phyloP scores from a whole-genome alignment of 2,797 vertebrate species.

The Echiichthys vipera region DNA sequence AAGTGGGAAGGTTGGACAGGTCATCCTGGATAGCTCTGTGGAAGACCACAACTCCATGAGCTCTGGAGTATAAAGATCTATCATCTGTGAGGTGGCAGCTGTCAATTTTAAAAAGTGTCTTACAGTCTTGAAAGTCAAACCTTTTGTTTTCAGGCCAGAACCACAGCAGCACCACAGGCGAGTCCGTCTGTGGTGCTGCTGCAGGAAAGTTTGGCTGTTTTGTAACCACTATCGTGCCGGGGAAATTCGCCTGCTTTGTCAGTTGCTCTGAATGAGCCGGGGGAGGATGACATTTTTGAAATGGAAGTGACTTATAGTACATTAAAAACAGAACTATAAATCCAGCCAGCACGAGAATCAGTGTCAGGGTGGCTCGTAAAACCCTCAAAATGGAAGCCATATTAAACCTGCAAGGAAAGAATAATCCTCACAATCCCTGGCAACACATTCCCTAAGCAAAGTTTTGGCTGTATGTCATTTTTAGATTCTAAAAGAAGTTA shows the following conservation, averaged over 20 bases:
- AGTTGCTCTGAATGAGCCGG: fast-evolving
- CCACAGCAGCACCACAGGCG: slow-evolving; percentile 89
- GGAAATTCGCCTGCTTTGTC: not conserved
- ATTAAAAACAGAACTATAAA: slow-evolving; percentile 30
- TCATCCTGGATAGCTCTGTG: slow-evolving; percentile 88
- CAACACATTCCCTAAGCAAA: not conserved
- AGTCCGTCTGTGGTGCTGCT: slow-evolving; percentile 10
- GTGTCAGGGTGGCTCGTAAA: not conserved
- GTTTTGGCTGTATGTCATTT: not conserved
- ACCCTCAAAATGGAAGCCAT: not conserved
- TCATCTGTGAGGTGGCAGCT: slow-evolving; percentile 88
- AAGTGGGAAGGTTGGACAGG: slow-evolving; percentile 87
- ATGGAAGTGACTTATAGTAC: slow-evolving; percentile 19
- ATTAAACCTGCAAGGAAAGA: slow-evolving; percentile 53
- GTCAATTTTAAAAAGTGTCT: slow-evolving; percentile 85
- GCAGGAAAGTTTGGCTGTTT: not conserved
- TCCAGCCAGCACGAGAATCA: not conserved
- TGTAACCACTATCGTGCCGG: not conserved
- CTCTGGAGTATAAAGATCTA: slow-evolving; percentile 84
- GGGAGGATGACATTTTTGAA: slow-evolving; percentile 5
- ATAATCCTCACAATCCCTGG: not conserved
- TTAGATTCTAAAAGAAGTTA: not conserved
- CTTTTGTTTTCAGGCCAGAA: slow-evolving; percentile 88
- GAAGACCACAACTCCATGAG: slow-evolving; percentile 87
- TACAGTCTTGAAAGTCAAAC: slow-evolving; percentile 87